Conservation (phyloP, 2,797 vertebrate genomes). For the Ctenochaetus hawaiiensis region DNA sequence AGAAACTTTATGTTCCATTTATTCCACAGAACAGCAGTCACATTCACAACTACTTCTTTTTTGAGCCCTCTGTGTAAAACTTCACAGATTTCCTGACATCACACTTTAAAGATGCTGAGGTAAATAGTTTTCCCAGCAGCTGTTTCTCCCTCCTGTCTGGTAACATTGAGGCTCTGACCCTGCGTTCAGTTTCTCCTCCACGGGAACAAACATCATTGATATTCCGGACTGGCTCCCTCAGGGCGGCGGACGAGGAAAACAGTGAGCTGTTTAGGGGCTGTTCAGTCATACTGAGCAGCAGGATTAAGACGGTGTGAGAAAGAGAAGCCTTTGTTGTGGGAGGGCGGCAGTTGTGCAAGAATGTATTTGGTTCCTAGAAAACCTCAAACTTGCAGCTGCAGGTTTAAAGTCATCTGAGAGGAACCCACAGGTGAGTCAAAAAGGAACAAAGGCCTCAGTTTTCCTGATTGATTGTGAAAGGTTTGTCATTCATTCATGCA, state of each 20-base stretch:
- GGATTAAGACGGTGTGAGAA: slow-evolving; percentile 8
- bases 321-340: slow-evolving; percentile 21
- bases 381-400: slow-evolving; percentile 13
- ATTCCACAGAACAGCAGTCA: too few species aligned
- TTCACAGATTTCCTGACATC: background rate
- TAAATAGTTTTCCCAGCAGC: background rate
- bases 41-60: too few species aligned
- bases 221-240: slow-evolving; percentile 39
- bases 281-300: slow-evolving; percentile 22
- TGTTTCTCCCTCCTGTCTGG: background rate
- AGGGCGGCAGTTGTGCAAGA: slow-evolving; percentile 4
- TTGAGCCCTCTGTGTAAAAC: too few species aligned
- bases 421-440: background rate
- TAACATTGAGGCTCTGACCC: background rate
- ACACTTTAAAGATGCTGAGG: background rate
- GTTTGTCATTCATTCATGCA: slow-evolving; percentile 15
- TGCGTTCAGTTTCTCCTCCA: slow-evolving; percentile 23
- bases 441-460: background rate
- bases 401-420: slow-evolving; percentile 15
- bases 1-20: too few species aligned
- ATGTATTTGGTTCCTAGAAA: background rate
- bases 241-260: slow-evolving; percentile 1
- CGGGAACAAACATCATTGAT: slow-evolving; percentile 46
- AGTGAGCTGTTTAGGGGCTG: background rate
- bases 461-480: background rate